These are phyloP conservation scores for Tenthredo amoena DNA, from an alignment of 2,888 invertebrate genomes.

Conservation along the genomic window DNA sequence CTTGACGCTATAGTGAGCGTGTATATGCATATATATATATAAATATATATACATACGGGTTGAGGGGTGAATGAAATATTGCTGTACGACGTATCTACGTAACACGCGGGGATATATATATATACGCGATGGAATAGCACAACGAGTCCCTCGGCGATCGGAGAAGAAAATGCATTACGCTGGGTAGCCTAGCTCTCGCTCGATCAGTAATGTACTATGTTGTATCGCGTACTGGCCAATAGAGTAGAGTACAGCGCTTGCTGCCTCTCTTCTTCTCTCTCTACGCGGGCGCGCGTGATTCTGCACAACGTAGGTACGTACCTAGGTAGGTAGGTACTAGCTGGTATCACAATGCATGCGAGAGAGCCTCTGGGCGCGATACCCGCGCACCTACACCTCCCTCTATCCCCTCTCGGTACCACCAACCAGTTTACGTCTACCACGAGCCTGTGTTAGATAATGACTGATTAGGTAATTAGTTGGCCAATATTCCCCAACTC, in stretches of 20 bases:
- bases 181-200: neutral
- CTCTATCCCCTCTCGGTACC: neutral
- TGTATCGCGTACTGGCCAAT: conserved; percentile 2
- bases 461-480: conserved; percentile 74
- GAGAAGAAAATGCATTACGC: conserved; percentile 21
- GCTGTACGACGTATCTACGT: neutral
- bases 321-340: neutral
- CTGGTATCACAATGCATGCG: conserved; percentile 12
- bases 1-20: neutral
- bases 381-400: neutral
- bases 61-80: neutral
- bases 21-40: neutral
- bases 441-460: conserved; percentile 69
- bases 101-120: conserved; percentile 15
- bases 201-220: conserved; percentile 27
- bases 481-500: conserved; percentile 68
- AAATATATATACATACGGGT: neutral
- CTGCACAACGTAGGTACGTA: neutral
- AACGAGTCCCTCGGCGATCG: conserved; percentile 36
- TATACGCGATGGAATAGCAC: neutral
- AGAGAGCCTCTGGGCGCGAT: conserved; percentile 27
- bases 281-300: neutral
- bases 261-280: neutral
- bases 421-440: conserved; percentile 58
- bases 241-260: neutral